Conservation (phyloP, 35 echinoderm and acorn worm genomes). For the Lytechinus variegatus region DNA sequence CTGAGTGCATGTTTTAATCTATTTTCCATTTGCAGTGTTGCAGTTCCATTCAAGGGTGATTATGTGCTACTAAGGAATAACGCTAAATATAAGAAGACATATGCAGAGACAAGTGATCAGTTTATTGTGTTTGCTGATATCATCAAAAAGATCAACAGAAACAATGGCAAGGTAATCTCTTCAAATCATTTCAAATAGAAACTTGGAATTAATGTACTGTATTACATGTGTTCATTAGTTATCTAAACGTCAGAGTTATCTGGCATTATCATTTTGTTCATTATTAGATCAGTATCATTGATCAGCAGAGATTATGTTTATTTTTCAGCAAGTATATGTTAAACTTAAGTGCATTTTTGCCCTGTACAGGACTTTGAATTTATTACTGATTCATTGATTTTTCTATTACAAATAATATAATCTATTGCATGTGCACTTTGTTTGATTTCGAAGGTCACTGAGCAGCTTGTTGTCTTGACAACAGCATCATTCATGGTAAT, state of each 20-base stretch:
- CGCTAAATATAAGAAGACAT: constrained; percentile 75
- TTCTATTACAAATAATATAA: neutral
- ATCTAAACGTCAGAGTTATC: no score
- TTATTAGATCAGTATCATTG: no score
- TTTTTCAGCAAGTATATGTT: no score
- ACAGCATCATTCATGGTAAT: constrained; percentile 76
- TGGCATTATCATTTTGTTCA: no score
- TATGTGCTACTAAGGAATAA: constrained; percentile 80
- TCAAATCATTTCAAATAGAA: neutral
- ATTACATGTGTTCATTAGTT: neutral
- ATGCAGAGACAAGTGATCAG: constrained; percentile 68
- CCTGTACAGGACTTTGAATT: no score
- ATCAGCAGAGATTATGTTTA: no score
- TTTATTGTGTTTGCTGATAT: constrained; percentile 89
- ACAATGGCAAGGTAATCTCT: constrained; percentile 82
- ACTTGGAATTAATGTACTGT: neutral
- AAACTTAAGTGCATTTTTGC: no score
- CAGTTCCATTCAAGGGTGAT: constrained; percentile 80
- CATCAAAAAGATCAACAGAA: constrained; percentile 88
- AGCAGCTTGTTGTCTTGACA: constrained; percentile 77
- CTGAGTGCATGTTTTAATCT: neutral
- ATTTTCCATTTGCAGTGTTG: constrained; percentile 56
- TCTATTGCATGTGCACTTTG: neutral
- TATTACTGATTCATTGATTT: no score
- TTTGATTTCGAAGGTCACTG: constrained; percentile 45